Evolutionary conservation across 1,140 invertebrate species (phyloP).

Genomic region (Chelonus insularis): DNA sequence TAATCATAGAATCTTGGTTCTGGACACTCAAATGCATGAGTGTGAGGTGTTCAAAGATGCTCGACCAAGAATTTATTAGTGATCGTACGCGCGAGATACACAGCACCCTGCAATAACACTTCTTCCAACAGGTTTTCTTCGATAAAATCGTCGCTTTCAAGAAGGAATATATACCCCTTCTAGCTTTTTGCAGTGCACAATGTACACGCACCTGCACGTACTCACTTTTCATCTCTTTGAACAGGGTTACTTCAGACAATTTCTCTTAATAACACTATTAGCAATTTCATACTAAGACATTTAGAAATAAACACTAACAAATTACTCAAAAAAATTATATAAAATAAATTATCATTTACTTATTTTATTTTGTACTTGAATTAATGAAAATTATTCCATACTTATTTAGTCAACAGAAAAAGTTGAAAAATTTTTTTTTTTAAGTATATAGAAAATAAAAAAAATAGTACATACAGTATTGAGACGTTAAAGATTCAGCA

Average conservation of each 20-base stretch:
- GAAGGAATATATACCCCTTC: conserved; percentile 8
- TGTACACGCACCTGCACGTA: conserved; percentile 11
- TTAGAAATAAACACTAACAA: no score
- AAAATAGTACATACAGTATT: no score
- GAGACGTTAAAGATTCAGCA: no score
- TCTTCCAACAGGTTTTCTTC: conserved; percentile 21
- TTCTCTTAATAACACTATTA: conserved; percentile 17
- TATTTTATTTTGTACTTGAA: no score
- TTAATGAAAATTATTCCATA: no score
- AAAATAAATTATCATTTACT: no score
- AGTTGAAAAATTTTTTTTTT: no score
- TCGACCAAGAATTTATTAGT: conserved; percentile 17
- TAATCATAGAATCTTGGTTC: conserved; percentile 3
- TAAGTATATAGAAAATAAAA: no score
- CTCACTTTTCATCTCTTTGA: conserved; percentile 16
- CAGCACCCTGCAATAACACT: conserved; percentile 19
- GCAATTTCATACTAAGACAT: background rate
- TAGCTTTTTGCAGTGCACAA: background rate
- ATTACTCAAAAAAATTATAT: no score
- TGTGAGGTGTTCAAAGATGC: conserved; percentile 2
- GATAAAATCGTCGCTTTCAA: conserved; percentile 20
- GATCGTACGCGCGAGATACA: conserved; percentile 21
- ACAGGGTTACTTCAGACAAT: background rate
- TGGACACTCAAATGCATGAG: conserved; percentile 3
- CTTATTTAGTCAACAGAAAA: no score